Base-by-base conservation (phyloP, 2,888 invertebrate genomes). In the Noctuana brunneofusca region DNA sequence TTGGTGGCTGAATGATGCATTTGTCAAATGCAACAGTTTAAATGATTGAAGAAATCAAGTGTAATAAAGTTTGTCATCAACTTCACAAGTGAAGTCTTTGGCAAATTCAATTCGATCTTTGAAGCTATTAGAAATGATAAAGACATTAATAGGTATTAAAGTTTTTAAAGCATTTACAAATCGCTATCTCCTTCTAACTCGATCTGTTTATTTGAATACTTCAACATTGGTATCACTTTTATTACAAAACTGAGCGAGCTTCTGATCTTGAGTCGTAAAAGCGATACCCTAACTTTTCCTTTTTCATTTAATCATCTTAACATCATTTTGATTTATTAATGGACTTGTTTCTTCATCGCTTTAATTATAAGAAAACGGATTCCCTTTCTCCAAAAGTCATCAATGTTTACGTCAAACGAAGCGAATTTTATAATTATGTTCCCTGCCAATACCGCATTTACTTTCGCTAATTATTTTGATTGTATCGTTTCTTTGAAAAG, bases 161-260 rank as follows among this genome's bases (percentile, higher is more conserved):
- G 16, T 8, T 16, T 16, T 16, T 8, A 16, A 41, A 9, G 30
- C 2, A 20, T 20, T 20, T 12, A 2, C 2, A 52, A 64, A 59
- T 46, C 68, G 69, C 69, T 62, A 5, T 5, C 1, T 38, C 64
- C 68, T 68, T 66, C 11, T 58, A 53, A 69, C 73, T 78, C 75
- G 63, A 20, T 1, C 27, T 50, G 24, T 24, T 58, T 43, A 27
- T 58, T 53, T 38, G 22, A 58, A 50, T n/a, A 65, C 65, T 71
- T 70, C 68, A 71, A 71, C 73, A 76, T 77, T 72, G 74, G 65
- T 69, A 68, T 70, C 67, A 66, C 65, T 60, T 65, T 63, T 64
- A 65, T 69, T 70, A 67, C 53, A 63, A 62, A 52, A 54, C 60
- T 24, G 54, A 22, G 41, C 9, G 16, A 16, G 46, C 35, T 46